phyloP scores from a whole-genome alignment of 2,797 vertebrate species.

The Gallinago nigripennis region DNA sequence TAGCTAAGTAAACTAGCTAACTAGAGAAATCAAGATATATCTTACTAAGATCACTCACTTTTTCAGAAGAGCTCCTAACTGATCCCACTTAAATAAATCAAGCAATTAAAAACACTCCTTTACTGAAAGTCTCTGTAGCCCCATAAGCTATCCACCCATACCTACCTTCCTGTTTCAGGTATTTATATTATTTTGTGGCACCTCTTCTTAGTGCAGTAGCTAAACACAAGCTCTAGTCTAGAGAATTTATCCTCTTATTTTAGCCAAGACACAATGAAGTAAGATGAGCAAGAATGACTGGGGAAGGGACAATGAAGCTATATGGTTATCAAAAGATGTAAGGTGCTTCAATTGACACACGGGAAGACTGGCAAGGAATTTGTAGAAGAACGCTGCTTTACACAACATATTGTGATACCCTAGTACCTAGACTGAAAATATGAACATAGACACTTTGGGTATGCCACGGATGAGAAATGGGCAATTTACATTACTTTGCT shows the following conservation, averaged over 20 bases:
- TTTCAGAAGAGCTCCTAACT: not conserved
- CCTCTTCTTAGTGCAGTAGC: not conserved
- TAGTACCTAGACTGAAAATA: not conserved
- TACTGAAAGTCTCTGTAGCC: not conserved
- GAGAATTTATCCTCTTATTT: not conserved
- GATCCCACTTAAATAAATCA: not conserved
- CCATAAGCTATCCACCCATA: not conserved
- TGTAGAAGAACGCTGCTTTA: not conserved
- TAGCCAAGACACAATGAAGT: not conserved
- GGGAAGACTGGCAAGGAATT: not conserved
- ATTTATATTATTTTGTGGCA: not conserved
- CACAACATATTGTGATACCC: not conserved
- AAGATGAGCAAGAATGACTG: not conserved
- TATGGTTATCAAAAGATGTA: not conserved
- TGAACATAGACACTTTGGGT: not conserved
- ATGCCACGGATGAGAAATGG: not conserved
- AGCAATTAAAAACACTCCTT: not conserved
- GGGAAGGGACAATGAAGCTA: not conserved
- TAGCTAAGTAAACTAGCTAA: not conserved
- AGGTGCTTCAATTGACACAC: not conserved
- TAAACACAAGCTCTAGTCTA: not conserved
- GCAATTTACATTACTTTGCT: not conserved
- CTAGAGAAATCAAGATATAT: not conserved
- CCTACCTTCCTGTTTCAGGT: not conserved
- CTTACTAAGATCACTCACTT: not conserved